Conservation (phyloP, 2,888 invertebrate genomes). For the Fissipunctia ypsillon region DNA sequence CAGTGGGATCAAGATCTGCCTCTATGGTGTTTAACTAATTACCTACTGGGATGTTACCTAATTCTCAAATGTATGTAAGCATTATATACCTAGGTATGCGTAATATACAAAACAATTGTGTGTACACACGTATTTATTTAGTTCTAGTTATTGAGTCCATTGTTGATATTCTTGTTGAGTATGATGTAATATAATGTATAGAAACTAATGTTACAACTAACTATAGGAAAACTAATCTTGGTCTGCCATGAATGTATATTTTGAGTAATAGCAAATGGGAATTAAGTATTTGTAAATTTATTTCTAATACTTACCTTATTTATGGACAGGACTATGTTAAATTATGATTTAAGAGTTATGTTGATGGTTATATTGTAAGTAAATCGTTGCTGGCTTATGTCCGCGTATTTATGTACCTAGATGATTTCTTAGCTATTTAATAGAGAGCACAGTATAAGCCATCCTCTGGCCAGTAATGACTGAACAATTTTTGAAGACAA, state of each 20-base stretch:
- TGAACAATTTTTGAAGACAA: conserved; percentile 21
- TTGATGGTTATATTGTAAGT: conserved; percentile 40
- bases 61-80: conserved; percentile 67
- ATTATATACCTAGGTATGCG: conserved; percentile 66
- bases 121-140: conserved; percentile 82
- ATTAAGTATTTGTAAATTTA: conserved; percentile 60
- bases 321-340: conserved; percentile 46
- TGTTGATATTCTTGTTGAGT: conserved; percentile 91
- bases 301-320: conserved; percentile 55
- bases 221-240: conserved; percentile 69
- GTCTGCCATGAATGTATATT: conserved; percentile 67
- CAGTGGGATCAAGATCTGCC: conserved; percentile 94
- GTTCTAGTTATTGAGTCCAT: conserved; percentile 87
- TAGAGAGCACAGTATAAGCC: conserved; percentile 47
- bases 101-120: conserved; percentile 66
- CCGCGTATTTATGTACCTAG: conserved; percentile 44
- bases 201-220: conserved; percentile 70
- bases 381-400: conserved; percentile 32
- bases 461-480: conserved; percentile 27
- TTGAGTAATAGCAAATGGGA: conserved; percentile 60
- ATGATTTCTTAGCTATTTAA: conserved; percentile 41
- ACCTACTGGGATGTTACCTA: conserved; percentile 67
- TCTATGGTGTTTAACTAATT: conserved; percentile 92
- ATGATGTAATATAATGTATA: conserved; percentile 86
- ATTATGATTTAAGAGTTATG: conserved; percentile 45